Evolutionary conservation across 2,113 vertebrate species (phyloP).

Genomic region (Delphinapterus leucas): DNA sequence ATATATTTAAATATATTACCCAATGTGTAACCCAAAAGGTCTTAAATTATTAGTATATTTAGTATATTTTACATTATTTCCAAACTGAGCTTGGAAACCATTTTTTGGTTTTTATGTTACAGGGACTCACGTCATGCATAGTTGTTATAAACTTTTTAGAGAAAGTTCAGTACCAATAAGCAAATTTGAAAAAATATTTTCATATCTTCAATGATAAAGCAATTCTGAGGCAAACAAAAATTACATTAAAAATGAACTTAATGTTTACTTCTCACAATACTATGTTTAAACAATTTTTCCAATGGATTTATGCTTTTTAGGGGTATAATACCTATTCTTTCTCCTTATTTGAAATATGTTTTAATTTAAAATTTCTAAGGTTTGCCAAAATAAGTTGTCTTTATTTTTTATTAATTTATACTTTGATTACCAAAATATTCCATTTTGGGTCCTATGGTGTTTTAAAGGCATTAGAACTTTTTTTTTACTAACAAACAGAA

Average conservation of each 20-base stretch:
- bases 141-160: not conserved
- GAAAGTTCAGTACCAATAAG: not conserved
- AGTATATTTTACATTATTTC: not conserved
- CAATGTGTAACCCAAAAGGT: not conserved
- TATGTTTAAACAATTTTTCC: not conserved
- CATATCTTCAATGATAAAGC: not conserved
- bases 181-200: not conserved
- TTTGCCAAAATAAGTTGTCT: not conserved
- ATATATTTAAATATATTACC: not conserved
- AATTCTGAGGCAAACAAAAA: not conserved
- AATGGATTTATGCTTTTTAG: not conserved
- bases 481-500: not conserved
- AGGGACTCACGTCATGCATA: not conserved
- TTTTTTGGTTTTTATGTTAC: not conserved
- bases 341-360: not conserved
- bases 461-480: not conserved
- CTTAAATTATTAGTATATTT: constrained; percentile 16
- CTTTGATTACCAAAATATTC: not conserved
- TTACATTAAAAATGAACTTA: not conserved
- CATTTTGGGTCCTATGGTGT: not conserved
- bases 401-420: not conserved
- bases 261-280: not conserved
- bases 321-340: not conserved
- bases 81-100: not conserved
- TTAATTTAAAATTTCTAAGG: not conserved